These are phyloP conservation scores for Leptogaster cylindrica DNA, from an alignment of 2,888 invertebrate genomes.

Conservation along the genomic window DNA sequence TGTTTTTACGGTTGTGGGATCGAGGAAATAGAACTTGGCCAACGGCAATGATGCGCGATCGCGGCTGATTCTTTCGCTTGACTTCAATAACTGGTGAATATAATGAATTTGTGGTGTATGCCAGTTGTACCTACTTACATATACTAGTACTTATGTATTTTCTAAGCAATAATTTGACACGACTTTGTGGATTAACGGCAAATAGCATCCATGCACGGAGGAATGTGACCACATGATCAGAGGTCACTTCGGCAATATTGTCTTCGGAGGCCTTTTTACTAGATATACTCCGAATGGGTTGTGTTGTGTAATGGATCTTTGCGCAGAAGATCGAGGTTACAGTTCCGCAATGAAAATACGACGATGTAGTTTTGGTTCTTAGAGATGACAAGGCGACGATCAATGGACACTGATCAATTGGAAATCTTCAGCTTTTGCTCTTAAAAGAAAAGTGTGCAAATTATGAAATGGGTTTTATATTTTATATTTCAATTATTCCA, in stretches of 20 bases:
- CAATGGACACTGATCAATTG: no score
- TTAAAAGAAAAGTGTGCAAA: no score
- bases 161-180: conserved; percentile 11
- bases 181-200: conserved; percentile 18
- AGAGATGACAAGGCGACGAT: no score
- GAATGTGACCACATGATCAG: conserved; percentile 18
- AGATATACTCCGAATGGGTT: no score
- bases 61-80: neutral
- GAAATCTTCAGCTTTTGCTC: no score
- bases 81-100: neutral
- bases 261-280: no score
- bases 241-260: conserved; percentile 6
- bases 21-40: neutral
- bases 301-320: no score
- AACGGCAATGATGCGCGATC: neutral
- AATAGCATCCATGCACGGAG: neutral
- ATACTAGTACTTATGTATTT: neutral
- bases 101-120: neutral
- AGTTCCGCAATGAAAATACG: no score
- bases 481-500: no score
- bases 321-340: no score
- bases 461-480: no score
- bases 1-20: neutral
- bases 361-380: no score
- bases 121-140: neutral